Base-by-base conservation (phyloP, 2,888 invertebrate genomes). In the Torymus auratus region DNA sequence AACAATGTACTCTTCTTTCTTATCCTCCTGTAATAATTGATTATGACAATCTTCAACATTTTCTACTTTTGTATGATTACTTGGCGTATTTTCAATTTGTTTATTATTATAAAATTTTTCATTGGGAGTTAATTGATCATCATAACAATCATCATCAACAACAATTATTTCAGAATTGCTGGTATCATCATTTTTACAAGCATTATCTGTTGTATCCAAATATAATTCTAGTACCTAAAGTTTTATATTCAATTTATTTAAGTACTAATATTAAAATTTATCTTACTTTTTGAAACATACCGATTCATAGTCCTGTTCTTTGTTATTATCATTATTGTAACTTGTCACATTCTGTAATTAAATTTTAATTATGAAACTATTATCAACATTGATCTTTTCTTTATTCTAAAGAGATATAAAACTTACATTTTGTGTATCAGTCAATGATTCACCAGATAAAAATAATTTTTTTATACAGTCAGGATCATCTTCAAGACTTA, bases 401-500 rank as follows among this genome's bases (percentile, higher is more conserved):
- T 56, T 14, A 68, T 17, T 52, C 41, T 10, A 20, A 28, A 72
- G 14, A 58, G 74, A 71, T 28, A 62, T 50, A 56, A 78, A 53
- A 41, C 41, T 41, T 64, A 74, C 55, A 55, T 64, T 41, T 74
- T 69, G 15, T 4, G 12, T 7, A 58, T 69, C 41, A 41, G 41
- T 68, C 12, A 53, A 17, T 1, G 56, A 13, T 4, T 58, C 52
- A 28, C 20, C 14, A 58, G 1, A 20, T 10, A 15, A 14, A 65
- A 69, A 56, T 55, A 52, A 12, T 53, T 64, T 73, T 64, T 74
- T 79, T 11, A 56, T 17, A 52, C 14, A 3, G 56, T 53, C 14
- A 11, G 65, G 5, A 28, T 60, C 20, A 20, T 14, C 5, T 20
- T 67, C 20, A 52, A 10, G 50, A 69, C 12, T 4, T 41, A 10